Base-by-base conservation (phyloP, 2,113 vertebrate genomes). In the Acinonyx jubatus region DNA sequence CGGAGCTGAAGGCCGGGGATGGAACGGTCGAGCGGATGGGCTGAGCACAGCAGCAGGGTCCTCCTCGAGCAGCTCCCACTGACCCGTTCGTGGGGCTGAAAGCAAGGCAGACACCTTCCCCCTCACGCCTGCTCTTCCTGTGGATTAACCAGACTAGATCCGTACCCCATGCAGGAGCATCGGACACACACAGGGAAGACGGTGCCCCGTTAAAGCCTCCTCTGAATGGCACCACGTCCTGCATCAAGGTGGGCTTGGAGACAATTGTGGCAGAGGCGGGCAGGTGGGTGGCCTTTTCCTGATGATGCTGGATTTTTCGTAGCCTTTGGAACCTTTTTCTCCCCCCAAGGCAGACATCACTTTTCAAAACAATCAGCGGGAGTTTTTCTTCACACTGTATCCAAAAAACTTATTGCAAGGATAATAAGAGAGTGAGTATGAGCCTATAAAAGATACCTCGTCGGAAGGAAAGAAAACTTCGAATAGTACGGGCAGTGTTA, bases 11-110 rank as follows among this genome's bases (percentile, higher is more conserved):
- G 27, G 55, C 12, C 14, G 1, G 15, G 27, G 12, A 18, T 15
- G 4, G 63, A 29, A n/a, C 1, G 4, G 29, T 1, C 1, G 16
- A 21, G 13, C 73, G 7, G 5, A 18, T 0, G 1, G 7, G 6
- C n/a, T 19, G 36, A 13, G 23, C 41, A 33, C 6, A 18, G 33
- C 6, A 7, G 0, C 19, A 4, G 0, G 4, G 9, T 50, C 7
- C 2, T 52, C 21, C 13, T 8, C 4, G 41, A 33, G 63, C 2
- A 8, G 23, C 41, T 10, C 1, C 1, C 8, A 1, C 27, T 3
- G 76, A 31, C 9, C 76, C 31, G 8, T 16, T 33, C 2, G 6
- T 7, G 31, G 15, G 31, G 76, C 55, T 57, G 41, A 1, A 25
- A 8, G 61, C 9, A 11, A 0, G 14, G 3, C 5, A 74, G 55